Conservation (phyloP, 2,888 invertebrate species). For the Drosophila pegasa region DNA sequence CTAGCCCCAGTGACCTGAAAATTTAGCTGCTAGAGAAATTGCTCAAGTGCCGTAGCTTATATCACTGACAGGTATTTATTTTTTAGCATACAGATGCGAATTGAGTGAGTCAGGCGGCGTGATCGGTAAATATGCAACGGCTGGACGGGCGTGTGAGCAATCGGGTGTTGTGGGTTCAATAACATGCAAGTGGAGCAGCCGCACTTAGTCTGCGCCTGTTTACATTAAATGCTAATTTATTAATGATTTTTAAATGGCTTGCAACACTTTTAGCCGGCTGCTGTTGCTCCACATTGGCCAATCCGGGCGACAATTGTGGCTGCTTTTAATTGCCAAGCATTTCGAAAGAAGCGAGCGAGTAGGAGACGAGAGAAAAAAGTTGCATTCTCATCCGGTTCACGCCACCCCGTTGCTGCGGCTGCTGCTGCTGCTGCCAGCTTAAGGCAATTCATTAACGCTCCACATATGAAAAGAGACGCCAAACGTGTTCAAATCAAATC, state of each 20-base stretch:
- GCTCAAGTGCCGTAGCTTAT: constrained; percentile 1
- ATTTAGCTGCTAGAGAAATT: constrained; percentile 25
- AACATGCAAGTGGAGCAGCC: constrained; percentile 58
- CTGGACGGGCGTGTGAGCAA: constrained; percentile 57
- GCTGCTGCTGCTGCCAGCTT: constrained; percentile 40
- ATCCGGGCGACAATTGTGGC: constrained; percentile 64
- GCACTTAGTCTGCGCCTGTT: constrained; percentile 18
- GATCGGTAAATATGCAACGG: constrained; percentile 39
- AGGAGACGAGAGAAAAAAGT: constrained; percentile 2
- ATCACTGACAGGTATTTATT: constrained; percentile 31
- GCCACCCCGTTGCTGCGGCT: constrained; percentile 59
- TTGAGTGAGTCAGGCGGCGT: constrained; percentile 40
- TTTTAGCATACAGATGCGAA: constrained; percentile 70
- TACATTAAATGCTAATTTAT: constrained; percentile 69
- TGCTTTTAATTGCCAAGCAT: constrained; percentile 68
- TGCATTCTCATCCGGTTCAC: constrained; percentile 74
- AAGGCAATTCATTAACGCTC: constrained; percentile 76
- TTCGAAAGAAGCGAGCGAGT: constrained; percentile 29
- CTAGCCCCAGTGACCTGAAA: constrained; percentile 50
- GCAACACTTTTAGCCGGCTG: constrained; percentile 51
- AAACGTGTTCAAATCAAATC: constrained; percentile 54
- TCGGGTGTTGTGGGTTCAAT: constrained; percentile 46
- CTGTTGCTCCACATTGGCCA: constrained; percentile 56
- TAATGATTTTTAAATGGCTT: constrained; percentile 68
- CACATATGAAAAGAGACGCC: constrained; percentile 50